Evolutionary conservation across 53 echinoderm and acorn worm genomes (phyloP).

Genomic region (Glandiceps talaboti): DNA sequence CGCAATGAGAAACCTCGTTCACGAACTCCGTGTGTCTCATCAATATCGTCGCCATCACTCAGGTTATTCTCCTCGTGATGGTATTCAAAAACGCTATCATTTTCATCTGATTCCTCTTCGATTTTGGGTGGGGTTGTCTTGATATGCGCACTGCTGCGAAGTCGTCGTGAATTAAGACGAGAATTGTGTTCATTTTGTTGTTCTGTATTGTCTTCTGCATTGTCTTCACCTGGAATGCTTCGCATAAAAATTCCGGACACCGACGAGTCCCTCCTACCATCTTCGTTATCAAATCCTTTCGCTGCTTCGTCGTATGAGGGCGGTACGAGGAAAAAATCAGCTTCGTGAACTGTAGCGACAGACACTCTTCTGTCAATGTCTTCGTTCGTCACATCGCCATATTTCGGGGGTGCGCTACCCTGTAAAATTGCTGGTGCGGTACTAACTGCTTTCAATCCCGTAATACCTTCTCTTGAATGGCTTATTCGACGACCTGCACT

Average conservation of each 20-base stretch:
- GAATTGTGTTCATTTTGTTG: not conserved
- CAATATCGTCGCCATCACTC: too few species aligned
- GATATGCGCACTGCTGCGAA: not conserved
- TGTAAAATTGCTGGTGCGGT: not conserved
- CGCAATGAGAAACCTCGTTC: too few species aligned
- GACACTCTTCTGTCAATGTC: not conserved
- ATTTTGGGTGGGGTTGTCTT: not conserved
- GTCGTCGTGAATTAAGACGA: not conserved
- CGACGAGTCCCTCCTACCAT: not conserved
- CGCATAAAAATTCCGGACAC: not conserved
- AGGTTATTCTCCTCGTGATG: not conserved
- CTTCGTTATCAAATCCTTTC: not conserved
- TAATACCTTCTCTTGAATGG: not conserved
- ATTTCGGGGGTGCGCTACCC: not conserved
- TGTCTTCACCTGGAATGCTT: not conserved
- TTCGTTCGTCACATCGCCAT: not conserved
- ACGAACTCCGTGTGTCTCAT: too few species aligned
- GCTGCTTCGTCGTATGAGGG: not conserved
- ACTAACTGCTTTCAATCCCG: not conserved
- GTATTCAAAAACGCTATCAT: not conserved
- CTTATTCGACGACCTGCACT: not conserved
- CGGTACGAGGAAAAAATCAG: not conserved
- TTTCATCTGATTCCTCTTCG: not conserved
- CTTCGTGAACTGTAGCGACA: not conserved
- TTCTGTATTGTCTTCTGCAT: not conserved